phyloP scores from a whole-genome alignment of 1,140 invertebrate species.

The Pantala flavescens region DNA sequence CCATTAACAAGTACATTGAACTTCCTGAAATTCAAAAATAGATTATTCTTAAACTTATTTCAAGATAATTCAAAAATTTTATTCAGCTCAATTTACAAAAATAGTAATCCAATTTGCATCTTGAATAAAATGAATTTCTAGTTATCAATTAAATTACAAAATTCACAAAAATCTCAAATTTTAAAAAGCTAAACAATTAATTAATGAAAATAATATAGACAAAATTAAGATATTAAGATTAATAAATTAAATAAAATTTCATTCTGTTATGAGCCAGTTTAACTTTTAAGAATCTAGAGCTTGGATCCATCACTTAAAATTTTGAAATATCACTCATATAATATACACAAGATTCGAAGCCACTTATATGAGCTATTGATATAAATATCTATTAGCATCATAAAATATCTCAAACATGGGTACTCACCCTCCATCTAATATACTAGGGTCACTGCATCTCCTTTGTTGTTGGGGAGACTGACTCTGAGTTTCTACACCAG shows the following conservation, averaged over 20 bases:
- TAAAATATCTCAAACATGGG: too few relatives aligned
- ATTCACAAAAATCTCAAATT: too few relatives aligned
- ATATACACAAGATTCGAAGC: too few relatives aligned
- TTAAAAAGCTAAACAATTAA: background rate
- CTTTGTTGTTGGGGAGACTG: constrained; percentile 50
- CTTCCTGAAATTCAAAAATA: constrained; percentile 17
- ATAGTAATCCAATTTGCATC: too few relatives aligned
- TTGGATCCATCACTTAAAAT: too few relatives aligned
- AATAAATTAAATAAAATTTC: background rate
- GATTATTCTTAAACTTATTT: background rate
- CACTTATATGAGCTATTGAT: too few relatives aligned
- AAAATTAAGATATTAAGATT: background rate
- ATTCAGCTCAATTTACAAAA: too few relatives aligned
- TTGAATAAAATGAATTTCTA: too few relatives aligned
- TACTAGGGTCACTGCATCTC: constrained; percentile 69
- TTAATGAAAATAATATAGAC: background rate
- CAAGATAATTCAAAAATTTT: too few relatives aligned
- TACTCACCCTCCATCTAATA: constrained; percentile 32
- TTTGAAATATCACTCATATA: too few relatives aligned
- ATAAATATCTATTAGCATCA: too few relatives aligned
- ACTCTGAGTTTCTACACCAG: constrained; percentile 41
- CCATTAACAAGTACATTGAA: constrained; percentile 22
- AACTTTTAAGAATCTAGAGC: background rate
- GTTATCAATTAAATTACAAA: too few relatives aligned
- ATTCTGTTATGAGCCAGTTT: background rate